phyloP scores from a whole-genome alignment of 2,113 vertebrate species.

The Amblyornis subalaris region DNA sequence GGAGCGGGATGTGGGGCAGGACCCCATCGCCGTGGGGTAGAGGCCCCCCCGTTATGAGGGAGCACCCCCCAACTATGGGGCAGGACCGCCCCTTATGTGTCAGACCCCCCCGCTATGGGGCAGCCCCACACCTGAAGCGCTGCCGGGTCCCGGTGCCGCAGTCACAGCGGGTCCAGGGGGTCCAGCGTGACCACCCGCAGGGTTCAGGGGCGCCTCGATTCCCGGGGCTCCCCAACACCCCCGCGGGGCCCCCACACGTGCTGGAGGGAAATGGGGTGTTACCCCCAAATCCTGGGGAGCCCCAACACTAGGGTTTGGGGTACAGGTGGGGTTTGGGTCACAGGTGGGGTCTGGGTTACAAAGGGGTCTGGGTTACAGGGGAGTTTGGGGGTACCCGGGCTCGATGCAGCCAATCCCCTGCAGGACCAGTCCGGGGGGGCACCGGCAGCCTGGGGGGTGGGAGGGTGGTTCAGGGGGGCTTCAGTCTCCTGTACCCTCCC shows the following conservation, averaged over 20 bases:
- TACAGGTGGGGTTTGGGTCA: not conserved
- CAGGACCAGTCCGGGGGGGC: not conserved
- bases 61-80: not conserved
- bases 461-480: not conserved
- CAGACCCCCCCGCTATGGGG: not conserved
- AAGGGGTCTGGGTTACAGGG: not conserved
- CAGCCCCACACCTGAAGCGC: not conserved
- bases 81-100: not conserved
- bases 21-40: not conserved
- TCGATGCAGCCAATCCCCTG: not conserved
- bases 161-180: not conserved
- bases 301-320: not conserved
- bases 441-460: not conserved
- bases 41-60: not conserved
- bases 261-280: not conserved
- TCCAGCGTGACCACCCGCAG: not conserved
- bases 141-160: not conserved
- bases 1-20: not conserved
- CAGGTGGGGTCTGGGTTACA: not conserved
- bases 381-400: not conserved
- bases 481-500: not conserved
- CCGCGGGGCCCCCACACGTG: not conserved
- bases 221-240: not conserved
- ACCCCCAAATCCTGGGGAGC: not conserved
- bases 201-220: not conserved